These are phyloP conservation scores for Odocoileus hemionus DNA, from an alignment of 2,113 vertebrate genomes.

Conservation along the genomic window DNA sequence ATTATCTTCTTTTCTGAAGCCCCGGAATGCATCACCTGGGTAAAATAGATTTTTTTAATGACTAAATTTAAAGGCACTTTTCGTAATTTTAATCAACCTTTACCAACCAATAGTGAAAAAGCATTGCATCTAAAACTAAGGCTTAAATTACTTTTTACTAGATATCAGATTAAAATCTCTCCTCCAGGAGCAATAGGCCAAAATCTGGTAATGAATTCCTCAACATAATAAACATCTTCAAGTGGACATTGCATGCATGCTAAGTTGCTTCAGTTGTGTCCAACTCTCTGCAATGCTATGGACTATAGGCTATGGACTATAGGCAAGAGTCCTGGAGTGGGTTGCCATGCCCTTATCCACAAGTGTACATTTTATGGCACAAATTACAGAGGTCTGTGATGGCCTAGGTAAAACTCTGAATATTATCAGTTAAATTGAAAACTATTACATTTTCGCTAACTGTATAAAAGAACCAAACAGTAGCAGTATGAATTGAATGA, in stretches of 20 bases:
- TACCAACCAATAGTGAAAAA: neutral
- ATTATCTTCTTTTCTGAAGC: constrained; percentile 88
- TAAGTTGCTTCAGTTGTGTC: neutral
- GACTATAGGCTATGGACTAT: no score
- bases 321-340: no score
- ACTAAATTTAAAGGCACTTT: neutral
- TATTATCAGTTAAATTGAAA: neutral
- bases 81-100: neutral
- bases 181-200: neutral
- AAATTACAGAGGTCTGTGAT: neutral
- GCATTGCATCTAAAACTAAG: neutral
- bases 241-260: neutral
- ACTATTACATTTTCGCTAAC: neutral
- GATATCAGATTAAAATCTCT: neutral
- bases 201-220: neutral
- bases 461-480: neutral
- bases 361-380: neutral
- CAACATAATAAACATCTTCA: neutral
- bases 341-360: neutral
- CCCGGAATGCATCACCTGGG: constrained; percentile 91
- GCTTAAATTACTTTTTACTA: neutral
- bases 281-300: rapidly evolving
- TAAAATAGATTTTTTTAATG: constrained; percentile 40
- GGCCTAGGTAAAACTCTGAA: neutral
- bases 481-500: neutral